Percentiles rank a stretch among this genome's conserved stretches.
phyloP scores from a whole-genome alignment of 2,113 vertebrate genomes.

The Sylvia atricapilla region DNA sequence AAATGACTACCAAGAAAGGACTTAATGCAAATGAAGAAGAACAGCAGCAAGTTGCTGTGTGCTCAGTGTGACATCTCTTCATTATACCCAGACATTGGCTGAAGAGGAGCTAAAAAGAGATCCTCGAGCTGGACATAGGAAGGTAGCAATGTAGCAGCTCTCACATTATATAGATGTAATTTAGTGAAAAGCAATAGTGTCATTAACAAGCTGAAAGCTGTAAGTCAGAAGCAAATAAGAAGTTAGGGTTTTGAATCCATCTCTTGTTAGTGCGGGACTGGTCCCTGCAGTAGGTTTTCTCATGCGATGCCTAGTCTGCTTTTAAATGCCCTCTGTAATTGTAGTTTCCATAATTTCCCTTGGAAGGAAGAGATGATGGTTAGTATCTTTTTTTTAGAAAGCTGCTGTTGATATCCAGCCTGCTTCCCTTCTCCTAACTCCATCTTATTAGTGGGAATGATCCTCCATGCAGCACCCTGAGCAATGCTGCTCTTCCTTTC shows the following conservation, averaged over 20 bases:
- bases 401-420: neutral
- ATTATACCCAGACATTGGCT: neutral
- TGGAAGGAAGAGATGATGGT: neutral
- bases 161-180: neutral
- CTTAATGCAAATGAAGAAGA: neutral
- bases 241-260: neutral
- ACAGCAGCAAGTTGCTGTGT: fast-evolving
- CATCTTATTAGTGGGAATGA: neutral
- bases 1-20: neutral
- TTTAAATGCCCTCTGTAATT: neutral
- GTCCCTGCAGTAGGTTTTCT: neutral
- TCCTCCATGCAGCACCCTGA: neutral
- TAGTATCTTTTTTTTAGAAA: neutral
- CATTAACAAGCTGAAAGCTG: neutral
- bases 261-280: neutral
- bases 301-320: neutral
- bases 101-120: neutral
- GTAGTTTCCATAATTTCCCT: neutral
- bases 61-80: neutral
- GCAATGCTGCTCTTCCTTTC: neutral
- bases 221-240: neutral
- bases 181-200: neutral
- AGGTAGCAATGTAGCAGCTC: neutral
- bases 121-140: neutral
- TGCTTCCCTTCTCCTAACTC: neutral